Base-by-base conservation (phyloP, 2,888 invertebrate species). In the Hirudinaria manillensis region DNA sequence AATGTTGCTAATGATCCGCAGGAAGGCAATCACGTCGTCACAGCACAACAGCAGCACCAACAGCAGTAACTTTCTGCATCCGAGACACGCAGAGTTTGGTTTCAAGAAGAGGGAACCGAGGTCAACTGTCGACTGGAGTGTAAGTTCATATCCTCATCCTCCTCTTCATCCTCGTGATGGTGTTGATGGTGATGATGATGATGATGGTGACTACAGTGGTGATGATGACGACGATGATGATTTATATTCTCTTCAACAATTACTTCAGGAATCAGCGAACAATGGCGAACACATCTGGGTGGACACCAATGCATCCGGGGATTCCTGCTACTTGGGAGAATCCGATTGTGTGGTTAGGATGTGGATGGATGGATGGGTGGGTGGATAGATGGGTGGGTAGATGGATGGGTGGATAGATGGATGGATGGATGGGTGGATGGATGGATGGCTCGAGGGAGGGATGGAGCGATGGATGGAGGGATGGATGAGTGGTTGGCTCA, bases 261-360 rank as follows among this genome's bases (percentile, higher is more conserved):
- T 45, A 1, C 16, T 45, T 16, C 75, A 84, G 84, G 92, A 92
- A 82, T 87, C 88, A 76, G 94, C 94, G n/a, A 87, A 92, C 82
- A 93, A 92, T 86, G 93, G 93, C 55, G 94, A 94, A 83, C 95
- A 96, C 86, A 90, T 93, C 80, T 96, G 95, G 95, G 90, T 92
- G 79, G 91, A 93, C 77, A 92, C 93, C 75, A 92, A 93, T 76
- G 92, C 92, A 76, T 94, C 94, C 72, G 94, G 94, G 34, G 95
- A 96, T 87, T 91, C 93, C 85, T 96, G 96, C 87, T 94, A 94
- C 85, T 91, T 93, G 75, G 93, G 92, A 80, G 93, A 93, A 82
- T 87, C 88, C 66, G 93, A 94, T 83, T 96, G 95, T 85, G 90
- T 91, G 77, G 84, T 84, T 78, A 80, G 83, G n/a, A 74, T 70